Evolutionary conservation across 2,113 vertebrate genomes (phyloP).

Genomic region (Melozone crissalis): DNA sequence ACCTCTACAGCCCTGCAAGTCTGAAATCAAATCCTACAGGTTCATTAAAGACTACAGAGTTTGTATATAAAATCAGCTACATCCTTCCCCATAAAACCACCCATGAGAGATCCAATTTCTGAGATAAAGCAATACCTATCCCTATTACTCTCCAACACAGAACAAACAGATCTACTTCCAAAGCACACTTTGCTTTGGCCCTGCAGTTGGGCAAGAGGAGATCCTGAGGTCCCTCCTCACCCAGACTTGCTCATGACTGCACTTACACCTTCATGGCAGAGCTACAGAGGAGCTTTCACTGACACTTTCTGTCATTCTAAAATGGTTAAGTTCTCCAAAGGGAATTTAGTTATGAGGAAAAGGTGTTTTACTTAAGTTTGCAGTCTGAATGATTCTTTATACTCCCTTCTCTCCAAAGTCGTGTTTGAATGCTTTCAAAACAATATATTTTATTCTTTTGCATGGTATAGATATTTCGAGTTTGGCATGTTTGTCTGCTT

Average conservation of each 20-base stretch:
- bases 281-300: not conserved
- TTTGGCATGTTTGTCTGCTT: not conserved
- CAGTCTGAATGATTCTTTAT: not conserved
- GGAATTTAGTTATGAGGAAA: not conserved
- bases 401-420: not conserved
- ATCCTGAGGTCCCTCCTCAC: not conserved
- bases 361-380: not conserved
- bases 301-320: not conserved
- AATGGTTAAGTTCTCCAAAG: not conserved
- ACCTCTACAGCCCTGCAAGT: not conserved
- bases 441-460: not conserved
- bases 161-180: fast-evolving
- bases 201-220: fast-evolving
- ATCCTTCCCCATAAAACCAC: not conserved
- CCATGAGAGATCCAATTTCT: not conserved
- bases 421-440: not conserved
- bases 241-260: not conserved
- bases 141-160: not conserved
- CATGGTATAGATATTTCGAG: not conserved
- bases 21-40: not conserved
- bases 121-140: not conserved
- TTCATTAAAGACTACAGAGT: not conserved
- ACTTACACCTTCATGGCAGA: not conserved
- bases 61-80: not conserved
- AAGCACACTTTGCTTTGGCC: not conserved